phyloP scores from a whole-genome alignment of 2,797 vertebrate genomes.

The Gobionotothen gibberifrons region DNA sequence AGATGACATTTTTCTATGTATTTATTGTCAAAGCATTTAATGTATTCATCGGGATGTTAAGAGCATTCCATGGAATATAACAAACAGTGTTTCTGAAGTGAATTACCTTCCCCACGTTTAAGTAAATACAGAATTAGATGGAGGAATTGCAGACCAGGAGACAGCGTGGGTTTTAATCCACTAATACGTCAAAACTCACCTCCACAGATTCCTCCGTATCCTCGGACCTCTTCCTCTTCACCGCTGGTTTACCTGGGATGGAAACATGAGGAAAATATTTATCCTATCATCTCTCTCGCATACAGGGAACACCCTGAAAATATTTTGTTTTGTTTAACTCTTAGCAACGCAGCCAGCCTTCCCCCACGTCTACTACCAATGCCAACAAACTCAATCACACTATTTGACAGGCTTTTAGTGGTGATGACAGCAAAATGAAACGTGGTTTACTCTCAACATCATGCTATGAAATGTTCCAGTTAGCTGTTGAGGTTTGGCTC shows the following conservation, averaged over 20 bases:
- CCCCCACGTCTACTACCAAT: background rate
- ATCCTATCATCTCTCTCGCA: background rate
- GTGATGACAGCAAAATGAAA: conserved; percentile 5
- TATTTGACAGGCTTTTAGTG: conserved; percentile 22
- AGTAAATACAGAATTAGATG: background rate
- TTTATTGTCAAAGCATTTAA: no score
- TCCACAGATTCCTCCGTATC: conserved; percentile 66
- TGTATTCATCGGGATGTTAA: no score
- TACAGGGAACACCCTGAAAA: background rate
- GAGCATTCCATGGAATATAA: no score
- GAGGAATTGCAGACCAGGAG: background rate
- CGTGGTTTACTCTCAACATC: background rate
- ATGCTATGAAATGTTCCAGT: conserved; percentile 11
- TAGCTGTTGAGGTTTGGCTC: conserved; percentile 29
- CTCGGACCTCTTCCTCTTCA: conserved; percentile 77
- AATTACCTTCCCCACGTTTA: background rate
- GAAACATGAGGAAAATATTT: background rate
- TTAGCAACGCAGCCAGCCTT: background rate
- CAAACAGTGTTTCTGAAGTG: no score
- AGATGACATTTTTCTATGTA: no score
- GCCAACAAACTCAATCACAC: conserved; percentile 10
- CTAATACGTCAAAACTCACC: conserved; percentile 56
- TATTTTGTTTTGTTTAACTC: background rate
- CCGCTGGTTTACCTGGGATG: conserved; percentile 67
- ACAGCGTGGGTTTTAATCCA: background rate